Evolutionary conservation across 2,888 invertebrate species (phyloP), one percentile per base, ranked within the genome.

Genomic region (Thymelicus sylvestris): DNA sequence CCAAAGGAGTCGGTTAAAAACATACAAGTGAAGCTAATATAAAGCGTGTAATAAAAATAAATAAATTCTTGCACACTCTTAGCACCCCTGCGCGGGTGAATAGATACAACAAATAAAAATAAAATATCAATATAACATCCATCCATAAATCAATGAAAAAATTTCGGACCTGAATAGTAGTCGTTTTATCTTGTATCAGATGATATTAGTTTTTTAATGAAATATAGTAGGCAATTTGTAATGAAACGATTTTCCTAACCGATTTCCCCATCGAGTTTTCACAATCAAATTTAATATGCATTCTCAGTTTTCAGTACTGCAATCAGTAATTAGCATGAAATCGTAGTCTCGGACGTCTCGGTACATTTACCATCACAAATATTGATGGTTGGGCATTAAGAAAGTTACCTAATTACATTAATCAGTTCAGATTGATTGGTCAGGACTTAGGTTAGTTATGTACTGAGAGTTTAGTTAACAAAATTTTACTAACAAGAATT

Each of bases 271-370:
- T 39, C 24, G 13, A 39, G 13, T 59, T 59, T 39, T 47, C 44
- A 72, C 47, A 19, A 60, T 50, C 7, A 41, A 60, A 65, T 57
- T 59, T 24, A 31, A 19, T 59, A 55, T 71, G 62, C 60, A 69
- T 62, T 60, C 63, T 7, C 48, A 48, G 19, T 39, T 44, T 61
- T 60, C 10, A 41, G n/a, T 41, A 57, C 13, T 15, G 24, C 57
- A 63, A 44, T 44, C 7, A 66, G 5, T 41, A 12, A 67, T 67
- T 62, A 50, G 48, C 61, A 67, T 67, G 67, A 62, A 67, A 67
- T 41, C 39, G 52, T 24, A 24, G 39, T 67, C 61, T 50, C 48
- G 50, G 52, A 41, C n/a, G 39, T 67, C 61, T 41, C 48, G 50
- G 19, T 61, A 55, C 61, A 66, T 67, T 52, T 24, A 60, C 41